Base-by-base conservation (phyloP, 2,113 vertebrate genomes). In the Limanda limanda region DNA sequence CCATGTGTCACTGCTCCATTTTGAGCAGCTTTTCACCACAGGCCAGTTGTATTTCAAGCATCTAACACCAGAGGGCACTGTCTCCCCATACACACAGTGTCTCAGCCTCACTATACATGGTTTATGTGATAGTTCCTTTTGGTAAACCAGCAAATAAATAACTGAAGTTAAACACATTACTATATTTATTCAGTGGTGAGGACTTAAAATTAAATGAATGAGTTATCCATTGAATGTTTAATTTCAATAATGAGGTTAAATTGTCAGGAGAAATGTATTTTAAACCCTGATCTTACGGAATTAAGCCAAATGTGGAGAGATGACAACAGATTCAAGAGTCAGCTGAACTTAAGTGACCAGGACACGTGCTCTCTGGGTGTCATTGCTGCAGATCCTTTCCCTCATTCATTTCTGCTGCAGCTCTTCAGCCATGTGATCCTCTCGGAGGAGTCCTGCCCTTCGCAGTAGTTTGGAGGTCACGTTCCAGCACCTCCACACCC, bases 41-140 rank as follows among this genome's bases (percentile, higher is more conserved):
- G 52, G 14, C 37, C 20, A 35, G 14, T 31, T 67, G 78, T 63
- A 54, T 40, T 77, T 40, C 68, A 63, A 35, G 14, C 7, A 37
- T 67, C 60, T 10, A 63, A 78, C 89, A 86, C 66, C 56, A 90
- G 86, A 86, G 82, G 92, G 35, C 72, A 71, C 82, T 87, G 65
- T 89, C 79, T 85, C 37, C 66, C 18, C 45, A 84, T 47, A 71
- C 82, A 86, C 85, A 64, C 17, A 42, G 18, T 2, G 45, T 27
- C 27, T 69, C 0, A 54, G 23, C 24, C 15, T 63, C 27, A 3
- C 35, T 8, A 27, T 18, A 65, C 23, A 59, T 60, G 61, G 10
- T 74, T 67, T 10, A 71, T 25, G 11, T 20, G 35, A 57, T 17
- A 20, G 8, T 13, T 64, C 13, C 18, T 18, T 48, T 1, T n/a